Evolutionary conservation across 2,797 vertebrate species (phyloP).

Genomic region (Amphiprion clarkii): DNA sequence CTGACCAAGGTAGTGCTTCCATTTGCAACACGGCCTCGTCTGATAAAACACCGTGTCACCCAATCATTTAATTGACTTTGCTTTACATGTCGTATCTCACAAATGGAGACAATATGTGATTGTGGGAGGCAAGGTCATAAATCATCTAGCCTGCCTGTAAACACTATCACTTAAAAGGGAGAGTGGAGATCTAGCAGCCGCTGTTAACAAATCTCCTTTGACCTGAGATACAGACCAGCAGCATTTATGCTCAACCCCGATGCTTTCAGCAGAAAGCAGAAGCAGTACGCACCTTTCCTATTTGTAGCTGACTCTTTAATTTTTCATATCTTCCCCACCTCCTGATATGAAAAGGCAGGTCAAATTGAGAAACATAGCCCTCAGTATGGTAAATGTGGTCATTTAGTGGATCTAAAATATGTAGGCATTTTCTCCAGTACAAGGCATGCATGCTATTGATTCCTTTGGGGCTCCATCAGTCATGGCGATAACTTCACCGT

Average conservation of each 20-base stretch:
- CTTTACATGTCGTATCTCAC: constrained; percentile 77
- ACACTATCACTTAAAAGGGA: constrained; percentile 65
- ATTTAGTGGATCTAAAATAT: constrained; percentile 83
- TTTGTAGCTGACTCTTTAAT: constrained; percentile 49
- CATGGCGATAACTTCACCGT: constrained; percentile 72
- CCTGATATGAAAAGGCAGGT: constrained; percentile 74
- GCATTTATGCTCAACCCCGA: background rate
- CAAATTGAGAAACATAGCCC: constrained; percentile 76
- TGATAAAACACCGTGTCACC: constrained; percentile 73
- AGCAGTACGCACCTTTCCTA: constrained; percentile 16
- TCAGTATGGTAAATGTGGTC: constrained; percentile 71
- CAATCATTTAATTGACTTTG: constrained; percentile 82
- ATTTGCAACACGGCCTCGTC: constrained; percentile 45
- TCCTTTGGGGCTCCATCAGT: constrained; percentile 77
- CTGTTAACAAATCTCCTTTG: constrained; percentile 70
- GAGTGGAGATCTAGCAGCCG: constrained; percentile 42
- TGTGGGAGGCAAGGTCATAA: constrained; percentile 73
- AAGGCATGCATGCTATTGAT: constrained; percentile 77
- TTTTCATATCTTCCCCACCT: constrained; percentile 58
- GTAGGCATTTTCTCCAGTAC: constrained; percentile 59
- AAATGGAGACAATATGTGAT: constrained; percentile 53
- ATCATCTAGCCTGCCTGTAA: constrained; percentile 71
- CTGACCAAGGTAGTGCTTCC: constrained; percentile 65
- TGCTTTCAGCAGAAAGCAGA: constrained; percentile 27
- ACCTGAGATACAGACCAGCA: constrained; percentile 38